Base-by-base conservation (phyloP, 2,888 invertebrate genomes). In the Leptopilina myrica region DNA sequence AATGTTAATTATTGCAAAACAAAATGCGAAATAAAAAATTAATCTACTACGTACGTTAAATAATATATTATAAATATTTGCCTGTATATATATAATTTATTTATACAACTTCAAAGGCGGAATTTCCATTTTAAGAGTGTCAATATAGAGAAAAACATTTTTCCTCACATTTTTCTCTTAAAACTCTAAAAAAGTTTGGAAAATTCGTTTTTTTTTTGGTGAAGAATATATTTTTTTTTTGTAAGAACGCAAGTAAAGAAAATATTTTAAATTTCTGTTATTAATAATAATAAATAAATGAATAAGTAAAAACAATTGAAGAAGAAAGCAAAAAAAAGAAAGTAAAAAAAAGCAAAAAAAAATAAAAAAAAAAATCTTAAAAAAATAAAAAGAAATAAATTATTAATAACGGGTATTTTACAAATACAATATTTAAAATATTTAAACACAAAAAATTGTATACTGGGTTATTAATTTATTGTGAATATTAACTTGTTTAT, bases 1-100 rank as follows among this genome's bases (percentile, higher is more conserved):
- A 8, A 43, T 43, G 43, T 8, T 56, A 56, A n/a, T 11, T 56
- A n/a, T 11, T 56, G 5, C 56, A 56, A 56, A 59, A 59, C 5
- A n/a, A 6, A 7, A n/a, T 15, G 59, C 5, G n/a, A 59, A 14
- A 59, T 59, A n/a, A 15, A n/a, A 20, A n/a, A 59, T 59, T 59
- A 15, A n/a, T 15, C 7, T 59, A 15, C 6, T n/a, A 14, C 11
- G 14, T 59, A 59, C n/a, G 59, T 20, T 8, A 20, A 62, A 62
- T 62, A 9, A 20, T 62, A 20, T 62, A 62, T 62, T 62, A 62
- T 15, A 9, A 20, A 62, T 62, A 62, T 62, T 62, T 20, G 20
- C 56, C 53, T 73, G 73, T 73, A 73, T 73, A 20, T 73, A 20
- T 20, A 73, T 73, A 73, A 56, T 73, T 73, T 73, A 73, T 73